Conservation (phyloP, 2,888 invertebrate species). For the Sclerodermus sp. region DNA sequence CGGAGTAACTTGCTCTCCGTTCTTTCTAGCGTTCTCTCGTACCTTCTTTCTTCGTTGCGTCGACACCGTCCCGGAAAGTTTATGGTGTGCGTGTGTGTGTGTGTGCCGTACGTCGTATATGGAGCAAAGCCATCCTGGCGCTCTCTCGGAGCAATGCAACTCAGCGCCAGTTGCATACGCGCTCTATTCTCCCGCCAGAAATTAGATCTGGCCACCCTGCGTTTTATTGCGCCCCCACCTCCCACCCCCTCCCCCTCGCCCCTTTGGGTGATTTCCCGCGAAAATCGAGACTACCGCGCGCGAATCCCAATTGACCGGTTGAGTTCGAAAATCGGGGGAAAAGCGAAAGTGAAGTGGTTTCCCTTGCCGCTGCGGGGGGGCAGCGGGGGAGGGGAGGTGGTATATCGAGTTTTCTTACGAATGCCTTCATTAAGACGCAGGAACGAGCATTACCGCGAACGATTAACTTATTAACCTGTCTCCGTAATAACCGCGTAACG, state of each 20-base stretch:
- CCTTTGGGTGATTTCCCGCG: no score
- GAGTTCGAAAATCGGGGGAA: no score
- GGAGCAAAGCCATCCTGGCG: no score
- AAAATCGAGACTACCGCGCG: no score
- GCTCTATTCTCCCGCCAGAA: no score
- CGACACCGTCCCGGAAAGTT: conserved; percentile 10
- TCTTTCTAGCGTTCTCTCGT: conserved; percentile 9
- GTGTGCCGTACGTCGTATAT: conserved; percentile 1
- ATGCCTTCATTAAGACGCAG: conserved; percentile 24
- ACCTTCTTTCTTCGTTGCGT: conserved; percentile 1
- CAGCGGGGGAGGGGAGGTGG: neutral
- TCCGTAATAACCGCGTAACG: conserved; percentile 39
- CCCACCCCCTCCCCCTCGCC: no score
- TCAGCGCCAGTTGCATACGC: no score
- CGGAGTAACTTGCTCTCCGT: conserved; percentile 8
- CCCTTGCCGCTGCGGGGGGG: neutral
- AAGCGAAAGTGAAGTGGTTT: no score
- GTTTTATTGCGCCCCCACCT: no score
- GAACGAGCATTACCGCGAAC: conserved; percentile 17
- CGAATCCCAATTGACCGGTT: no score
- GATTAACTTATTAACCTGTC: conserved; percentile 43
- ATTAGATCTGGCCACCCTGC: no score
- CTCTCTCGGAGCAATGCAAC: no score
- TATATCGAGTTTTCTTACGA: conserved; percentile 9
- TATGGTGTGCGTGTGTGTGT: conserved; percentile 5